Evolutionary conservation across 2,797 vertebrate genomes (phyloP).

Genomic region (Heteromormyrus szaboi): DNA sequence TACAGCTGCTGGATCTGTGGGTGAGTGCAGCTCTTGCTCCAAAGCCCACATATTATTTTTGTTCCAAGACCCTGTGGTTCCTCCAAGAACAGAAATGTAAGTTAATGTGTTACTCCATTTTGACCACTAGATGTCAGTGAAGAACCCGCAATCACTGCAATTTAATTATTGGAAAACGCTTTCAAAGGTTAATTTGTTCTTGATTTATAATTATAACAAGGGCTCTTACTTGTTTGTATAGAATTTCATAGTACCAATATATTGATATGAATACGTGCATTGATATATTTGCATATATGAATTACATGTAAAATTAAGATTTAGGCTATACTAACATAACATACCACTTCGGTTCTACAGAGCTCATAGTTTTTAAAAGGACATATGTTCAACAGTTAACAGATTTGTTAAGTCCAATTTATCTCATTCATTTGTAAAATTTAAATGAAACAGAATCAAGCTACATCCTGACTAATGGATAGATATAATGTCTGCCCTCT

Average conservation of each 20-base stretch:
- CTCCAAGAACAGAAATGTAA: not conserved
- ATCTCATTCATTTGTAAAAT: not conserved
- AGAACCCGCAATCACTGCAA: not conserved
- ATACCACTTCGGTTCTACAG: not conserved
- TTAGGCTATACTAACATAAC: not conserved
- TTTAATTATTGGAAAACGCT: not conserved
- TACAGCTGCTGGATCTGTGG: not conserved
- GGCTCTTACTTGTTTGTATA: not conserved
- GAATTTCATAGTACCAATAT: not conserved
- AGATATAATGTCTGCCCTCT: not conserved
- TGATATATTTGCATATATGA: not conserved
- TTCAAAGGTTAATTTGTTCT: not conserved
- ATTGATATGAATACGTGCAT: not conserved
- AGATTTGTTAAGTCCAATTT: not conserved
- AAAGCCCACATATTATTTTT: not conserved
- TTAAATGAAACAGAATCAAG: not conserved
- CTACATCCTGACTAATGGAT: not conserved
- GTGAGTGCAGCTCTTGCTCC: not conserved
- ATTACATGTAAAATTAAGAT: not conserved
- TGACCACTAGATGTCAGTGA: not conserved
- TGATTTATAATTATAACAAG: not conserved
- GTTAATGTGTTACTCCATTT: not conserved
- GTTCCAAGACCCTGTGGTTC: not conserved
- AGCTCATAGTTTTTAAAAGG: not conserved
- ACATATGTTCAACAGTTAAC: not conserved